Evolutionary conservation across 1,140 invertebrate genomes (phyloP).

Genomic region (Drosophila equinoxialis): DNA sequence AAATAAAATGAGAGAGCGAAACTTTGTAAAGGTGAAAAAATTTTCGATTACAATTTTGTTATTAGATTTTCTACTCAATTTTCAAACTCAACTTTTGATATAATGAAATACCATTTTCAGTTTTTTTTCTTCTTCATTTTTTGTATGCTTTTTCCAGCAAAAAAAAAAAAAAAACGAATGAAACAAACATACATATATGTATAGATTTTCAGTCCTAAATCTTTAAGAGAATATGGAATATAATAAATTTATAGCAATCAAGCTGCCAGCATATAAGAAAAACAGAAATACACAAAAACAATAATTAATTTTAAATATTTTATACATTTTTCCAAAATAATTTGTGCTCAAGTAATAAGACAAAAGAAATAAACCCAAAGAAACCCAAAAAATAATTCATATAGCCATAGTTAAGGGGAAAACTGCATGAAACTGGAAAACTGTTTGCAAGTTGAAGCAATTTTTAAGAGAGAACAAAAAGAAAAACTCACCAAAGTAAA

Average conservation of each 20-base stretch:
- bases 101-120: not conserved
- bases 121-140: constrained; percentile 40
- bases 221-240: constrained; percentile 39
- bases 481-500: constrained; percentile 31
- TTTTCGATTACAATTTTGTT: constrained; percentile 42
- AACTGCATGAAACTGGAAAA: constrained; percentile 56
- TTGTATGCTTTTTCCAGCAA: constrained; percentile 45
- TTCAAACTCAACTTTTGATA: constrained; percentile 11
- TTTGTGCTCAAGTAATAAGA: constrained; percentile 57
- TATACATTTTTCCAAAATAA: constrained; percentile 60
- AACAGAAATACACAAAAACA: constrained; percentile 69
- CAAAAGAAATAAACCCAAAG: constrained; percentile 12
- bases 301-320: constrained; percentile 80
- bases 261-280: constrained; percentile 64
- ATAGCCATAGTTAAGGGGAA: constrained; percentile 62
- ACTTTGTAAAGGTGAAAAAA: constrained; percentile 38
- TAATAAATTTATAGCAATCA: constrained; percentile 68
- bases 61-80: constrained; percentile 18
- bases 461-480: constrained; percentile 56
- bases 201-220: constrained; percentile 63
- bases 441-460: constrained; percentile 63
- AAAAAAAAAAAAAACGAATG: constrained; percentile 29
- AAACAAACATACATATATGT: constrained; percentile 16
- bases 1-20: constrained; percentile 1
- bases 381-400: constrained; percentile 26